These are phyloP conservation scores for Palloptera scutellata DNA, from an alignment of 2,888 invertebrate genomes.

Conservation along the genomic window DNA sequence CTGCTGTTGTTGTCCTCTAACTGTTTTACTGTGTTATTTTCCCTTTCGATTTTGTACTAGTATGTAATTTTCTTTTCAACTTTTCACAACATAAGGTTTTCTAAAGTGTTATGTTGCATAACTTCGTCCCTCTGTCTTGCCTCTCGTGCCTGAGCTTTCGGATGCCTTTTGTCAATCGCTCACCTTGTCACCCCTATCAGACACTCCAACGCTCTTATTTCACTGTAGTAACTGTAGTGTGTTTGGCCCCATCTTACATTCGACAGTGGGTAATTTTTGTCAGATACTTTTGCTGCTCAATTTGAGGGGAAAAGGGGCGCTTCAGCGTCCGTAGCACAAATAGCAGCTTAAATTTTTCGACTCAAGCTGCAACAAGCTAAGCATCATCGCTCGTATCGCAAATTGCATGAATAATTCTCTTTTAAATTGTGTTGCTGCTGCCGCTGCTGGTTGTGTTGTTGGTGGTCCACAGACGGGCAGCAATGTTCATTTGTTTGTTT, in stretches of 20 bases:
- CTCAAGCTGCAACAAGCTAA: neutral
- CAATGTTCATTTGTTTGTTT: conserved; percentile 29
- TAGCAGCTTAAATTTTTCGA: neutral
- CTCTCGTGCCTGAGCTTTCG: too few species aligned
- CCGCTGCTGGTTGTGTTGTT: too few species aligned
- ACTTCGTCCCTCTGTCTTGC: too few species aligned
- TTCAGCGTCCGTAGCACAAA: neutral
- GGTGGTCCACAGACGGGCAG: neutral
- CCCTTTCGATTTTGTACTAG: conserved; percentile 18
- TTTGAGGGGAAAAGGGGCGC: too few species aligned
- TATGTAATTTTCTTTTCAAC: neutral
- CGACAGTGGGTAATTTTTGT: conserved; percentile 7
- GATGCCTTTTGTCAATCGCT: too few species aligned
- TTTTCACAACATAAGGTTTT: neutral
- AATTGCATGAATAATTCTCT: conserved; percentile 39
- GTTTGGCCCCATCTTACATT: neutral
- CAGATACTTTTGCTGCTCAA: neutral
- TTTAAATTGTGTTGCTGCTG: conserved; percentile 28
- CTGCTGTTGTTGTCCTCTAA: neutral
- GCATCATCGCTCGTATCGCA: conserved; percentile 16
- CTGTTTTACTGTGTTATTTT: neutral
- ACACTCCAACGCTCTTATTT: neutral
- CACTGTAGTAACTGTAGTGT: conserved; percentile 9
- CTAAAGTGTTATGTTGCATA: too few species aligned
- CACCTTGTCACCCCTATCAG: neutral